Evolutionary conservation across 2,113 vertebrate species (phyloP), one percentile per base, ranked within the genome.

Genomic region (Clarias batrachus): DNA sequence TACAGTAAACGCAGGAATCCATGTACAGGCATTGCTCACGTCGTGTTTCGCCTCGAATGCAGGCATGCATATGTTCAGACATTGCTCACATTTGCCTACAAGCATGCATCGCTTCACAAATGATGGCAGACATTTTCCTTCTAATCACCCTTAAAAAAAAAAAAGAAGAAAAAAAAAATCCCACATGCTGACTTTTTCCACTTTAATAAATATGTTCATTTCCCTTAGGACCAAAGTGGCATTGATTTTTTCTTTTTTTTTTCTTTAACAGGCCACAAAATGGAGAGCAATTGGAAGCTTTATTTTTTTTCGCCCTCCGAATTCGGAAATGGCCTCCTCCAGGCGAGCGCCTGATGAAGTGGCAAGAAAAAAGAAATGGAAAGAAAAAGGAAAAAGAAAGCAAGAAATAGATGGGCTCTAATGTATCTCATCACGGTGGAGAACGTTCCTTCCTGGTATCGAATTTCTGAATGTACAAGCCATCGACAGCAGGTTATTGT

Each of bases 291-390:
- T 84, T 89, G 27, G 33, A 80, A 21, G 85, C 59, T 89, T 87
- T 88, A 80, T 84, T 78, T 16, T 84, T 78, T 16, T 52, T 88
- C 27, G 81, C 25, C 83, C 60, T 77, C 76, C 78, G 11, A 54
- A 77, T 56, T 56, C 14, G 14, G 25, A 78, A 25, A 78, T 27
- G 78, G 88, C 89, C 85, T 89, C 76, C 82, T 87, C 89, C 85
- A 85, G 92, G 91, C 89, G 90, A 92, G 91, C 91, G 90, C 37
- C 79, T 87, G 88, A 92, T 92, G 91, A 92, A 93, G 90, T 88
- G 88, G 92, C 91, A 91, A 86, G 90, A 83, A 74, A 71, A 83
- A 83, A 92, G 48, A 90, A 87, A 87, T 90, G 82, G 81, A 56
- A 9, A 27, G 52, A 91, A 92, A 91, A 88, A 90, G 81, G 91